Conservation (phyloP, 2,113 vertebrate species). For the Aythya baeri region DNA sequence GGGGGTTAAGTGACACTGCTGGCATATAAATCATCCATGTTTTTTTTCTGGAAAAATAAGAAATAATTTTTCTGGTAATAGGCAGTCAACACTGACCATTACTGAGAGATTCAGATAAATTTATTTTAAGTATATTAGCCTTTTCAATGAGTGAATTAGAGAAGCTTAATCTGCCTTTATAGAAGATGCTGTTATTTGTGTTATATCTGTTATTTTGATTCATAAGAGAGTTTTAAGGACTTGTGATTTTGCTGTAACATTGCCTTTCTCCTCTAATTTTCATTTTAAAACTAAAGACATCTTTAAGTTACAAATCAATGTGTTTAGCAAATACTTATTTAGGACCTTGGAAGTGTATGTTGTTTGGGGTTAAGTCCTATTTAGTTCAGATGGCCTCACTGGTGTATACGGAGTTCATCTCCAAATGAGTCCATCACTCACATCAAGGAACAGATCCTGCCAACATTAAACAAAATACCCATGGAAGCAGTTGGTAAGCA, state of each 20-base stretch:
- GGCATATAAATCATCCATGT: not conserved
- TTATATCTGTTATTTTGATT: conserved; percentile 43
- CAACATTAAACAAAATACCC: not conserved
- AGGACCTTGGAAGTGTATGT: not conserved
- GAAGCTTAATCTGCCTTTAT: conserved; percentile 26
- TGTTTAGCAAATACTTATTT: conserved; percentile 30
- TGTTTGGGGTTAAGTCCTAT: not conserved
- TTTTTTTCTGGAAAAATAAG: not conserved
- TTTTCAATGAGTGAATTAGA: conserved; percentile 16
- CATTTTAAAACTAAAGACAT: not conserved
- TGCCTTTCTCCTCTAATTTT: conserved; percentile 14
- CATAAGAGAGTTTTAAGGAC: not conserved
- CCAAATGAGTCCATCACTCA: not conserved
- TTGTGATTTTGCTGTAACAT: not conserved
- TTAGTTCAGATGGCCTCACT: not conserved
- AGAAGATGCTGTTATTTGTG: conserved; percentile 24
- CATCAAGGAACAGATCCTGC: not conserved
- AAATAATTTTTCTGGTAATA: not conserved
- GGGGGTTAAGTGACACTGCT: conserved; percentile 29
- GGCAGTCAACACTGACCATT: not conserved
- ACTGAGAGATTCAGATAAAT: conserved; percentile 9
- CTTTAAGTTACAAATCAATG: not conserved
- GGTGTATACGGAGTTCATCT: not conserved
- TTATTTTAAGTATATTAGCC: conserved; percentile 21
- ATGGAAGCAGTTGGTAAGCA: not conserved